phyloP scores from a whole-genome alignment of 2,888 invertebrate species.

The Margaritifera margaritifera region DNA sequence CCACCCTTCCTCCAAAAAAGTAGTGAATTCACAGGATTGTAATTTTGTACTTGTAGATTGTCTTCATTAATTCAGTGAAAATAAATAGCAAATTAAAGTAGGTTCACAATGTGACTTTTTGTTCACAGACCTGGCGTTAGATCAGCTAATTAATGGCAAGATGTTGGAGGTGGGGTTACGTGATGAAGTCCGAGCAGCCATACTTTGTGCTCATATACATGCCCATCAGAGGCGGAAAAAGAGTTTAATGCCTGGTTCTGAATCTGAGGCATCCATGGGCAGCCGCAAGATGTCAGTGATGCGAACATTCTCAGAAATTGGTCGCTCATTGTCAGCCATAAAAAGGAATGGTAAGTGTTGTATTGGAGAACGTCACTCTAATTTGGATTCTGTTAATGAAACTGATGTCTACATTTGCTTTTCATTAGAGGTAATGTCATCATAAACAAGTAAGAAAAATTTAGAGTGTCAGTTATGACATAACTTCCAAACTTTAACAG shows the following conservation, averaged over 20 bases:
- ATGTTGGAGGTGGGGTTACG: slow-evolving; percentile 82
- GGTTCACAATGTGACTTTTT: no score
- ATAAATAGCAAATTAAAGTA: no score
- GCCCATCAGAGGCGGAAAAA: slow-evolving; percentile 83
- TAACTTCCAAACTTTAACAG: no score
- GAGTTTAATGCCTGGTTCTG: slow-evolving; percentile 41
- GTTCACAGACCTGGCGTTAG: slow-evolving; percentile 83
- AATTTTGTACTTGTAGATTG: no score
- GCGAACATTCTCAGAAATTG: slow-evolving; percentile 44
- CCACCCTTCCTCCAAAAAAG: no score
- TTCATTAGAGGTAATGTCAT: not conserved
- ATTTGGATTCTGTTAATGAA: not conserved
- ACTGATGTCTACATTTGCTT: not conserved
- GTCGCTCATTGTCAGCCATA: slow-evolving; percentile 31
- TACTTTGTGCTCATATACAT: slow-evolving; percentile 92
- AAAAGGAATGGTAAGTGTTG: not conserved
- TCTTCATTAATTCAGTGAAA: no score
- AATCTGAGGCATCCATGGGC: slow-evolving; percentile 27
- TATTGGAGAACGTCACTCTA: not conserved
- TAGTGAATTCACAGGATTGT: no score
- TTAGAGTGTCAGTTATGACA: not conserved
- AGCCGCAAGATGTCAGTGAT: slow-evolving; percentile 41
- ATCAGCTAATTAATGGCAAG: slow-evolving; percentile 89
- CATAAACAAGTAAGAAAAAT: not conserved
- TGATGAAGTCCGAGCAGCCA: slow-evolving; percentile 86